Conservation (phyloP, 2,113 vertebrate genomes). For the Pan troglodytes region NHGRI_mPanTro3-v2.1_pri NC_072408.2:133473501-133474000, state of each 20-base stretch:
- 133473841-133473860: fast-evolving
- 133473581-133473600: not conserved
- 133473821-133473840: too few species aligned
- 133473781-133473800: fast-evolving
- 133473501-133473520: not conserved
- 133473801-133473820: not conserved
- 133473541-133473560: fast-evolving
- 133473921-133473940: fast-evolving
- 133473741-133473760: not conserved
- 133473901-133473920: not conserved
- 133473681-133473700: not conserved
- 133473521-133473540: not conserved
- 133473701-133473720: fast-evolving
- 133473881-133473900: not conserved
- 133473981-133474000: not conserved
- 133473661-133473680: not conserved
- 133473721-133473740: not conserved
- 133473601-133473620: not conserved
- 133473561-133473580: fast-evolving
- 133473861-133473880: too few species aligned
- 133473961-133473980: not conserved
- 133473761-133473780: not conserved
- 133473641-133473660: fast-evolving
- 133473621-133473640: not conserved
- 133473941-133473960: not conserved